Evolutionary conservation across 1,140 invertebrate species (phyloP).

Genomic region (Drosophila bocki): DNA sequence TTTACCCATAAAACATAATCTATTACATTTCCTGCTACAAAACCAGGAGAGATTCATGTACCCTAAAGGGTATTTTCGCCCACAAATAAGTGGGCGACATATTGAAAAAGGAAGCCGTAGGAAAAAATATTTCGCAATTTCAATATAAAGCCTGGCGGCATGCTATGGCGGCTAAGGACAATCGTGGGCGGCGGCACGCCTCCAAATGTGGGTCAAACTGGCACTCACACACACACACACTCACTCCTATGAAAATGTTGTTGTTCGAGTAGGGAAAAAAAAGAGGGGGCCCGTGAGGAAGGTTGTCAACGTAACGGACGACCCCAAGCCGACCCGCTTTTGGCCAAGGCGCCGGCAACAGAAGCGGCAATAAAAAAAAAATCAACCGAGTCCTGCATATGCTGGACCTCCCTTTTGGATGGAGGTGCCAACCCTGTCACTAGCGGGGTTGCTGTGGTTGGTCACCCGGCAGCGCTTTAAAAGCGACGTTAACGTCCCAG

Average conservation of each 20-base stretch:
- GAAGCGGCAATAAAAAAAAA: slow-evolving; percentile 36
- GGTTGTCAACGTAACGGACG: slow-evolving; percentile 80
- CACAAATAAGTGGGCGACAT: slow-evolving; percentile 51
- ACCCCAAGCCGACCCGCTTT: slow-evolving; percentile 58
- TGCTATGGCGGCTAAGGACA: slow-evolving; percentile 45
- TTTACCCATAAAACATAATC: neutral
- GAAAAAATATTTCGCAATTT: slow-evolving; percentile 67
- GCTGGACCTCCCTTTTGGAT: slow-evolving; percentile 20
- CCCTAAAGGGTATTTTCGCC: slow-evolving; percentile 19
- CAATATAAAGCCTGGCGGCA: slow-evolving; percentile 73
- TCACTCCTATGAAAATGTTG: slow-evolving; percentile 45
- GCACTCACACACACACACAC: slow-evolving; percentile 17
- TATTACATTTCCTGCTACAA: neutral
- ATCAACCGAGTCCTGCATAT: slow-evolving; percentile 41
- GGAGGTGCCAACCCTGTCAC: slow-evolving; percentile 23
- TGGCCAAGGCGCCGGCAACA: slow-evolving; percentile 63
- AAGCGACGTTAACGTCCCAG: slow-evolving; percentile 50
- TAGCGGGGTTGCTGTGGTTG: slow-evolving; percentile 28
- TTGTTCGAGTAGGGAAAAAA: neutral
- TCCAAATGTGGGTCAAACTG: slow-evolving; percentile 77
- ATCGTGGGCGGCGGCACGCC: slow-evolving; percentile 59
- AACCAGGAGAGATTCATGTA: slow-evolving; percentile 2
- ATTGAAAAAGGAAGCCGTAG: slow-evolving; percentile 53
- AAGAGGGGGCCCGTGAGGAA: slow-evolving; percentile 1
- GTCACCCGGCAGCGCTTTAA: slow-evolving; percentile 51